Conservation (phyloP, 2,113 vertebrate genomes). For the Cygnus atratus region DNA sequence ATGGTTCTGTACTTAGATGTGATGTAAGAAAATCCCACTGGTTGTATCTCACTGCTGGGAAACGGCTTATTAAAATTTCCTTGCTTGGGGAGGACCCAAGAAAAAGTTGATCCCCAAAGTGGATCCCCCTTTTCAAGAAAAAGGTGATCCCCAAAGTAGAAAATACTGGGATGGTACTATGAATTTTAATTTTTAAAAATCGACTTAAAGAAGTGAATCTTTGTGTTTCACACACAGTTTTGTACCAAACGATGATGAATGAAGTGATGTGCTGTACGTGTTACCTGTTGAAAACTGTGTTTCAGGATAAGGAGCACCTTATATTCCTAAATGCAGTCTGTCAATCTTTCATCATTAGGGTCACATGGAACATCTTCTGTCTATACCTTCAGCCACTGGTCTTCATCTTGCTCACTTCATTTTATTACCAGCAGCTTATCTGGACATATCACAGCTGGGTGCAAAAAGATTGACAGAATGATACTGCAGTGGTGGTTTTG, state of each 20-base stretch:
- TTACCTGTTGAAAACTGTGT: accelerated
- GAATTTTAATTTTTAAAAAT: background rate
- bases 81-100: background rate
- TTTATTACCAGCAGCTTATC: background rate
- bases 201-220: background rate
- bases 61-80: background rate
- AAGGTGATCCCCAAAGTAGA: background rate
- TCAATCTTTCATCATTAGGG: background rate
- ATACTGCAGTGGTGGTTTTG: background rate
- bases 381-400: background rate
- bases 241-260: background rate
- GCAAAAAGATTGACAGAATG: background rate
- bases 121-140: background rate
- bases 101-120: background rate
- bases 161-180: background rate
- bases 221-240: background rate
- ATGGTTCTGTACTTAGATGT: background rate
- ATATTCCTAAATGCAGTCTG: background rate
- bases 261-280: accelerated
- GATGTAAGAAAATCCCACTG: background rate
- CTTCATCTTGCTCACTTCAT: background rate
- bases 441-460: background rate
- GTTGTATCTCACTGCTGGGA: background rate
- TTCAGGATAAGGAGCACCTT: background rate
- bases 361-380: background rate